Base-by-base conservation (phyloP, 2,797 vertebrate species). In the Myotis pilosus region DNA sequence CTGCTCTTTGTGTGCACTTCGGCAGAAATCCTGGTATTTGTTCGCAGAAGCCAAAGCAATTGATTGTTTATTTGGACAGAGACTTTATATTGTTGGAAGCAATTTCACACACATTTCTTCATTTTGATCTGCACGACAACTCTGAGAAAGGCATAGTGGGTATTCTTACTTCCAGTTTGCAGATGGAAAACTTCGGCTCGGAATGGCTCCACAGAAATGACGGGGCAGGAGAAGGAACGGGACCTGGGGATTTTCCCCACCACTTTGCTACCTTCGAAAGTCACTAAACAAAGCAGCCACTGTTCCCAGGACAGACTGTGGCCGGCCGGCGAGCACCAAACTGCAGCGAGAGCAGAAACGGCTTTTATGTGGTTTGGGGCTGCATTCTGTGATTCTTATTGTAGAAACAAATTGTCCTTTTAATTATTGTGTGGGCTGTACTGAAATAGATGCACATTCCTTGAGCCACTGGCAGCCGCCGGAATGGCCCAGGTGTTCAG, bases 341-440 rank as follows among this genome's bases (percentile, higher is more conserved):
- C 93, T 86, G 36, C 79, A 81, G 79, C 0, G 22, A 88, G 68
- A n/a, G 66, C 80, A 92, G 89, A 74, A 60, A 38, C 1, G 13
- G 78, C 97, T 96, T 97, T 97, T 84, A 96, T 97, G 96, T 97
- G 97, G 97, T 96, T 96, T 97, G 96, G 93, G 95, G 96, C 96
- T 96, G 93, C 82, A 64, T 92, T 96, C 96, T 90, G 79, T 83
- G 88, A 96, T 96, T 96, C 96, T 97, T 97, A 96, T 97, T 96
- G 97, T 95, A 96, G 96, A 96, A 96, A 83, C 95, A 97, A 97
- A 97, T 96, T 96, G 96, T 97, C 96, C 96, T 97, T 95, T 96
- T 97, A 96, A 97, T 97, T 96, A 97, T 96, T 94, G 96, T 96
- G 97, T 97, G 96, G 96, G 96, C 51, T 89, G 93, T 15, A 62